Conservation (phyloP, 2,113 vertebrate species). For the Carettochelys insculpta region DNA sequence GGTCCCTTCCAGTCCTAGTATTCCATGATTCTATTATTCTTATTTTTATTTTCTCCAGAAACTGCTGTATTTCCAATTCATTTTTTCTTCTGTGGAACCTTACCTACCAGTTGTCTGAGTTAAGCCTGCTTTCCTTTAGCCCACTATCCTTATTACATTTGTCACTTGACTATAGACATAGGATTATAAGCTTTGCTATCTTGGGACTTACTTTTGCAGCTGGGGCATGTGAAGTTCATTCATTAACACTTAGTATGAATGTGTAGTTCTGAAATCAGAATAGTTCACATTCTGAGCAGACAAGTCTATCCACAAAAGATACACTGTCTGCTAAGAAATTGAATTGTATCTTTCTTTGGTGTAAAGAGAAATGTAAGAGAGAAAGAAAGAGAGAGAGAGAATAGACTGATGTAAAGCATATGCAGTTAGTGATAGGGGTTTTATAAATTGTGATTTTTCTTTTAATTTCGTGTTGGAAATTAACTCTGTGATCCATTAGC, state of each 20-base stretch:
- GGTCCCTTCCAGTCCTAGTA: too few relatives aligned
- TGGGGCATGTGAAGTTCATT: neutral
- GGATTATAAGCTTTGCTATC: neutral
- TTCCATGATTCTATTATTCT: too few relatives aligned
- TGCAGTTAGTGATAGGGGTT: neutral
- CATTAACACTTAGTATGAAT: neutral
- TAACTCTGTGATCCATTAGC: neutral
- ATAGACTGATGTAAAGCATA: too few relatives aligned
- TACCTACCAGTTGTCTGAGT: neutral
- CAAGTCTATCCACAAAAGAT: neutral
- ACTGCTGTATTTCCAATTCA: neutral
- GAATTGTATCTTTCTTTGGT: neutral
- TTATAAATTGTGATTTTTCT: neutral
- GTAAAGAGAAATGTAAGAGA: neutral
- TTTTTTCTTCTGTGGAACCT: neutral
- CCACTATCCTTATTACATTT: neutral
- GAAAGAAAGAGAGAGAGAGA: too few relatives aligned
- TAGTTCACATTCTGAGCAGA: neutral
- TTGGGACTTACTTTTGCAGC: neutral
- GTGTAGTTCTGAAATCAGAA: neutral
- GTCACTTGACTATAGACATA: neutral
- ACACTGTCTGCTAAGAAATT: neutral
- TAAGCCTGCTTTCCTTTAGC: neutral
- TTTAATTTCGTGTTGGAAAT: neutral
- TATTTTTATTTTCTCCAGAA: neutral